Percentiles rank a stretch among this genome's conserved stretches.
Evolutionary conservation across 2,113 vertebrate genomes (phyloP).

Genomic region (Hirundichthys speculiger): DNA sequence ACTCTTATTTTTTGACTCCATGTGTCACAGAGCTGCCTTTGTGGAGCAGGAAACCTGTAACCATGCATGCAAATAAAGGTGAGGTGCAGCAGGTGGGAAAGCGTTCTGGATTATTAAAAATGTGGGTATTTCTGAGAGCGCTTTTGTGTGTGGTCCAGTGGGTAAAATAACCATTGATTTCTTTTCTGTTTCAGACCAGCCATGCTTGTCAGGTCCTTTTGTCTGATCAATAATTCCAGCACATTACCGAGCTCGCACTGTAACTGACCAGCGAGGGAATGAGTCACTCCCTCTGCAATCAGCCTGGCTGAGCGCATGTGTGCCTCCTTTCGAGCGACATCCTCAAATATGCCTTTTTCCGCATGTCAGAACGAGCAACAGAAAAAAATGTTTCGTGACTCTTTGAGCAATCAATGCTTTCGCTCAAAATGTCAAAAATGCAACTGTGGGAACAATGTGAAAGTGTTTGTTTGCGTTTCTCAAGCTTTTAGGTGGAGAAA

Average conservation of each 20-base stretch:
- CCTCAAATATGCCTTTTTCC: not conserved
- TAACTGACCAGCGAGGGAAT: slow-evolving; percentile 35
- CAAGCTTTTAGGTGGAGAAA: not conserved
- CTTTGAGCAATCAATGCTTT: slow-evolving; percentile 9
- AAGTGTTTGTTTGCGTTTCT: not conserved
- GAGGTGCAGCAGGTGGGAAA: slow-evolving; percentile 29
- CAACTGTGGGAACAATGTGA: not conserved
- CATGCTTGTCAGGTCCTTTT: slow-evolving; percentile 33
- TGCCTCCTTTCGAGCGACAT: slow-evolving; percentile 8
- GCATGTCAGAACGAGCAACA: not conserved
- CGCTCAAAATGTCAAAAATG: slow-evolving; percentile 14
- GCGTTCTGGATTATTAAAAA: slow-evolving; percentile 14
- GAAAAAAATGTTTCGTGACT: slow-evolving; percentile 11
- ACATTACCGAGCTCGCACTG: slow-evolving; percentile 47
- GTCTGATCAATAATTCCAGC: slow-evolving; percentile 55
- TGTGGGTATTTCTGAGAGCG: slow-evolving; percentile 4
- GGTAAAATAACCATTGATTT: slow-evolving; percentile 61
- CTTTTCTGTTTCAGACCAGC: slow-evolving; percentile 46
- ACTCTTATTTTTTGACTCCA: not conserved
- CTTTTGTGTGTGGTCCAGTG: slow-evolving; percentile 30
- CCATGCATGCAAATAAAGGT: not conserved
- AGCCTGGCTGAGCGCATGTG: not conserved
- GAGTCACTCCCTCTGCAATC: slow-evolving; percentile 33
- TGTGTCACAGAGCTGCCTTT: not conserved
- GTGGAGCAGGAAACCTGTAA: not conserved